These are phyloP conservation scores for Plemyria rubiginata DNA, from an alignment of 2,888 invertebrate genomes.

Conservation along the genomic window DNA sequence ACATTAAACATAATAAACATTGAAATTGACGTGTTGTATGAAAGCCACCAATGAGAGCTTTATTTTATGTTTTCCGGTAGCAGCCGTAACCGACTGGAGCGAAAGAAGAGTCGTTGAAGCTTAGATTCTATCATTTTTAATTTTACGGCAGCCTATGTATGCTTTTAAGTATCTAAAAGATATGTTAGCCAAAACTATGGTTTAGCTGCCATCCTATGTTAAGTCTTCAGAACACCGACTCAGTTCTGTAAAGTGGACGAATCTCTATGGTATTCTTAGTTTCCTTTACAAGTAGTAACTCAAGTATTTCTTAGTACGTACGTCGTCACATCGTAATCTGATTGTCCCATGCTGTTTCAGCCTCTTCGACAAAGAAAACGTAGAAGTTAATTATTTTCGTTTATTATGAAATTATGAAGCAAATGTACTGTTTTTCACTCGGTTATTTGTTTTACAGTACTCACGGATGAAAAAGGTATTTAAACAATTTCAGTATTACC, in stretches of 20 bases:
- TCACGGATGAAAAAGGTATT: slow-evolving; percentile 34
- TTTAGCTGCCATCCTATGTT: not conserved
- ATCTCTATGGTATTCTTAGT: not conserved
- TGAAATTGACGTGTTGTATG: slow-evolving; percentile 6
- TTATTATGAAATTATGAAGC: slow-evolving; percentile 1
- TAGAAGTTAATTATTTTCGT: not conserved
- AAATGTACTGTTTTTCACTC: slow-evolving; percentile 19
- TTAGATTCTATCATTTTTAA: not conserved
- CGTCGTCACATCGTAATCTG: slow-evolving; percentile 3
- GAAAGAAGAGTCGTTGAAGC: not conserved
- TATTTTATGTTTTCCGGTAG: slow-evolving; percentile 5
- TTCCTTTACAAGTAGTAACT: slow-evolving; percentile 2
- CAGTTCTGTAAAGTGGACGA: not conserved
- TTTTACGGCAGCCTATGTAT: no score
- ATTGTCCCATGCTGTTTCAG: slow-evolving; percentile 1
- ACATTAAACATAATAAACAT: slow-evolving; percentile 7
- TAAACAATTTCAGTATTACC: slow-evolving; percentile 29
- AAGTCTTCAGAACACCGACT: not conserved
- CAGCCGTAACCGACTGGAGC: not conserved
- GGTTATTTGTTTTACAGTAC: slow-evolving; percentile 35
- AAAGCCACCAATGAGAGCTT: not conserved
- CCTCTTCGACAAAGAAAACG: slow-evolving; percentile 1
- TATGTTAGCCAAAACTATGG: no score
- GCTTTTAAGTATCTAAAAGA: no score
- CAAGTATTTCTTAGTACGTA: slow-evolving; percentile 1